A percentile compares a stretch with the other conserved stretches of the same genome.
phyloP scores from a whole-genome alignment of 1,140 invertebrate species.

The Wiebesia pumilae region DNA sequence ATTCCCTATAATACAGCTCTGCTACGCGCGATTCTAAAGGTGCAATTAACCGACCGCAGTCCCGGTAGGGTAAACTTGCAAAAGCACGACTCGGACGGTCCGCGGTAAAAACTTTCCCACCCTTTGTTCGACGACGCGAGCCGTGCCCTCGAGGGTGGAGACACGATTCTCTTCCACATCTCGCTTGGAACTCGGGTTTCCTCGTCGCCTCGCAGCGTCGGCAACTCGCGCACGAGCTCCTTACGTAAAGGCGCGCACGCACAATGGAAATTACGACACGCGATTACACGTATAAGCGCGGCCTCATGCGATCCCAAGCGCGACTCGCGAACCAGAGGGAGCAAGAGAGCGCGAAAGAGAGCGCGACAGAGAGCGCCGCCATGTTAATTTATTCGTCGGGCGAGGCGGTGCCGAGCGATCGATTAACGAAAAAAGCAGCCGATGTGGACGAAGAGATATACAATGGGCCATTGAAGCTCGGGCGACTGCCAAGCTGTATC shows the following conservation, averaged over 20 bases:
- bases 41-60: no score
- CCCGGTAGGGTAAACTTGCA: no score
- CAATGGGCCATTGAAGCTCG: conserved; percentile 62
- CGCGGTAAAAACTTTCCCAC: conserved; percentile 55
- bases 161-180: conserved; percentile 54
- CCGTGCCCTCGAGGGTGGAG: conserved; percentile 59
- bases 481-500: conserved; percentile 26
- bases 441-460: conserved; percentile 38
- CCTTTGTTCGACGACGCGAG: conserved; percentile 46
- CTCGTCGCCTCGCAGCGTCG: conserved; percentile 48
- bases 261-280: conserved; percentile 71
- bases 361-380: conserved; percentile 63
- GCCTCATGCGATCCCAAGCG: no score
- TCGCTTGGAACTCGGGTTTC: conserved; percentile 9
- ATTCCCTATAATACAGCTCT: no score
- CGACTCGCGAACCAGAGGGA: no score
- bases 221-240: conserved; percentile 49
- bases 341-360: conserved; percentile 25
- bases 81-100: neutral
- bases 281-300: conserved; percentile 60
- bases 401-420: conserved; percentile 56
- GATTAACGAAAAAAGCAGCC: conserved; percentile 61
- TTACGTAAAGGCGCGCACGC: conserved; percentile 64
- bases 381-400: conserved; percentile 71
- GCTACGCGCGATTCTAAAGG: no score